Base-by-base conservation (phyloP, 2,113 vertebrate genomes). In the Toxostoma redivivum region DNA sequence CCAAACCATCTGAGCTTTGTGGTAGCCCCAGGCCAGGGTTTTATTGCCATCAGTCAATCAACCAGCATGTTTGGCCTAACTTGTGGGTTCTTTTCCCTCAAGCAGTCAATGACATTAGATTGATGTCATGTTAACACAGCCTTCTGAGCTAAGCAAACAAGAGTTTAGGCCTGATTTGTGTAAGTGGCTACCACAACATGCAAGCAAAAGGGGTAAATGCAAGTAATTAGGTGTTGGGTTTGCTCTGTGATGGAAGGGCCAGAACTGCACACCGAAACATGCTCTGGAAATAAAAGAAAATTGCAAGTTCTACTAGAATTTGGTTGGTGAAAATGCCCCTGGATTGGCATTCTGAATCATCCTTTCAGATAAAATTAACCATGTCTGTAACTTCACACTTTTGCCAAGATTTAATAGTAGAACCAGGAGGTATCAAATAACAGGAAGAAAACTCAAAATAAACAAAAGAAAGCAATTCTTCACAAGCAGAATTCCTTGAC, bases 1-100 rank as follows among this genome's bases (percentile, higher is more conserved):
- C 88, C 91, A 91, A 97, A 79, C 87, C 90, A 80, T 86, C 24
- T 40, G 50, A 82, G 69, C 24, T 70, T 38, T 91, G 80, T 88
- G 78, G 48, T 95, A 93, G 72, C 65, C 69, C 47, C 61, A 48
- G 30, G 14, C 15, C 0, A 91, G 70, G 70, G 35, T 93, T 90
- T 79, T 93, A 57, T 70, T 79, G 89, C 93, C 92, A 66, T 95
- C 93, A 92, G 74, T 91, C 95, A 80, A 87, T 89, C 89, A 95
- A 48, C 56, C 83, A 89, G 45, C 38, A 15, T 57, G 86, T 76
- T 40, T 87, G 61, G 83, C 87, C 51, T 69, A 70, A 84, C 72
- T 81, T 62, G 81, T 45, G 78, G 64, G 66, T 67, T 93, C 51
- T 85, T 79, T 79, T 80, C 51, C 91, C 86, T 76, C 57, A 79